Evolutionary conservation across 35 echinoderm and acorn worm genomes (phyloP), one percentile per base, ranked within the genome.

Genomic region (Holothuria glaberrima): DNA sequence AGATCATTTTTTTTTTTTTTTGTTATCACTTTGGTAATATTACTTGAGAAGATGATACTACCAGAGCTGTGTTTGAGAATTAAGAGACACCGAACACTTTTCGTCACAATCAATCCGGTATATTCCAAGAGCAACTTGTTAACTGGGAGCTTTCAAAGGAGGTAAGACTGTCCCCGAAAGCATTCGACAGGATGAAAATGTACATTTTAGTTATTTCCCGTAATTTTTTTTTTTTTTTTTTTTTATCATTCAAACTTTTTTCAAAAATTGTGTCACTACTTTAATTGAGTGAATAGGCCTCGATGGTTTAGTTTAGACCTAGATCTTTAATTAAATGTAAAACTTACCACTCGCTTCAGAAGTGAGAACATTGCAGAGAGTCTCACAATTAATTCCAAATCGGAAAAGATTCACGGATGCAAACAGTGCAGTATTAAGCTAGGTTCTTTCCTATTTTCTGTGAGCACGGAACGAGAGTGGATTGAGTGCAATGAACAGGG

Each of bases 161-260:
- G 36, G 36, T 41, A 64, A 22, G 13, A 64, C 19, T 22, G 26
- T 64, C n/a, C 4, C 12, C 26, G 19, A 64, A 41, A 41, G 36
- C 7, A 4, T 41, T 41, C 36, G 7, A 41, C n/a, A 41, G 36
- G 36, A 41, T 41, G 36, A 41, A 41, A 41, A 41, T 41, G 2
- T 41, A 41, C 36, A 27, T 64, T 64, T 64, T 64, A 64, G 60
- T 64, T 64, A 27, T 64, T 64, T 64, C 60, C 60, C 60, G 60
- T 64, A 64, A n/a, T n/a, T n/a, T n/a, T n/a, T n/a, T n/a, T n/a
- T n/a, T n/a, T n/a, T n/a, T n/a, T n/a, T n/a, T n/a, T n/a, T n/a
- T n/a, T 22, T 64, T 14, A 22, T 14, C 12, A 64, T 64, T 20
- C 60, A 64, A 14, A 64, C 19, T 27, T 64, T n/a, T n/a, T 64